A percentile compares a stretch with the other conserved stretches of the same genome.
phyloP scores from a whole-genome alignment of 2,888 invertebrate species.

The Calliopum simillimum region DNA sequence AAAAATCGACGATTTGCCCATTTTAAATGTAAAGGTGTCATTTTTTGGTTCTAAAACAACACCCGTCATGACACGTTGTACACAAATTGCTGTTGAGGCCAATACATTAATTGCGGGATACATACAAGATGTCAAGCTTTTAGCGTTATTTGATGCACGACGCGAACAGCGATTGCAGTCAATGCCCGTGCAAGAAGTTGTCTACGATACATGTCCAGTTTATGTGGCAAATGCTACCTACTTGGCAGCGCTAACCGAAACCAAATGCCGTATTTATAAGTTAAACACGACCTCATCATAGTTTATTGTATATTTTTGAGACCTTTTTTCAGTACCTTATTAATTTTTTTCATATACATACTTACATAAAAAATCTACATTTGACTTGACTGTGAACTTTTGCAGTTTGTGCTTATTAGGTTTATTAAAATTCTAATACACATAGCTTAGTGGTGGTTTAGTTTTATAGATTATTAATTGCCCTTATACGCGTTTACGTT shows the following conservation, averaged over 20 bases:
- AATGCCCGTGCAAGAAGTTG: conserved; percentile 74
- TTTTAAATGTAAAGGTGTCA: conserved; percentile 72
- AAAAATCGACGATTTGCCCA: conserved; percentile 68
- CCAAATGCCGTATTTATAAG: conserved; percentile 76
- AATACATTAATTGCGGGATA: conserved; percentile 78
- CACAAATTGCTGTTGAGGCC: conserved; percentile 66
- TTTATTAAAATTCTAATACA: too few relatives aligned
- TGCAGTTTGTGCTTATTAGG: too few relatives aligned
- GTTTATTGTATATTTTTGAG: conserved; percentile 17
- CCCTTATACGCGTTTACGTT: too few relatives aligned
- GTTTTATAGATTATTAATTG: too few relatives aligned
- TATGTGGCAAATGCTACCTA: conserved; percentile 68
- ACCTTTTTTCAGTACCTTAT: background rate
- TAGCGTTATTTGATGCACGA: conserved; percentile 76
- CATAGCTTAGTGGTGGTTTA: too few relatives aligned
- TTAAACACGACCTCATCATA: conserved; percentile 53
- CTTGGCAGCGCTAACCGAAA: conserved; percentile 76
- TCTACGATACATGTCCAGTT: conserved; percentile 77
- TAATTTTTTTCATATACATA: background rate
- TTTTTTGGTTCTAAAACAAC: conserved; percentile 78
- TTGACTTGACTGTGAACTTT: too few relatives aligned
- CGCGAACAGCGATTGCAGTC: conserved; percentile 70
- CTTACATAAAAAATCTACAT: too few relatives aligned
- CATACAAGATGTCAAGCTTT: conserved; percentile 77
- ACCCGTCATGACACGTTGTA: conserved; percentile 72